phyloP scores from a whole-genome alignment of 2,113 vertebrate genomes.

The Dicerorhinus sumatrensis region DNA sequence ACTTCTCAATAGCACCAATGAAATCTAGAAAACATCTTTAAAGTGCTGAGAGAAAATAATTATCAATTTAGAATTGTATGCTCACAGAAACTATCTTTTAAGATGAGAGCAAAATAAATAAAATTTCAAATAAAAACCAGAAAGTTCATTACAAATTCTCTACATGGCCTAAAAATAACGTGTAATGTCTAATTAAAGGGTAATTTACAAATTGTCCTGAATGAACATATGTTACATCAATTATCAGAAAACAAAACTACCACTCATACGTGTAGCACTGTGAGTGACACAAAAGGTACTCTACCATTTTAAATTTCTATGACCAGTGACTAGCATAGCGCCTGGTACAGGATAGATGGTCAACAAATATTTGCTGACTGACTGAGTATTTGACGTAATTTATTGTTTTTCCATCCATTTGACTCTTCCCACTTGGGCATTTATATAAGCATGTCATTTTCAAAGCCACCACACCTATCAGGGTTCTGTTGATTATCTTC shows the following conservation, averaged over 20 bases:
- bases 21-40: constrained; percentile 1
- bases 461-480: neutral
- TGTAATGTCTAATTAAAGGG: neutral
- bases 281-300: neutral
- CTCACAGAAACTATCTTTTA: no score
- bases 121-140: neutral
- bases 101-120: neutral
- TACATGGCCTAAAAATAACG: neutral
- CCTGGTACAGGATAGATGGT: neutral
- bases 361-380: neutral
- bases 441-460: neutral
- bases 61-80: no score
- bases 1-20: neutral
- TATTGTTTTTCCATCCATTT: neutral
- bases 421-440: neutral
- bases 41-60: no score
- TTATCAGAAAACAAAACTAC: neutral
- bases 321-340: neutral
- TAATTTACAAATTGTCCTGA: neutral
- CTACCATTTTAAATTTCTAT: neutral
- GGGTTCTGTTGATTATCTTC: neutral
- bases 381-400: neutral
- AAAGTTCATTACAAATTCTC: neutral
- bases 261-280: neutral
- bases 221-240: no score